These are phyloP conservation scores for Tenebrio molitor DNA, from an alignment of 1,140 invertebrate genomes.

Conservation along the genomic window DNA sequence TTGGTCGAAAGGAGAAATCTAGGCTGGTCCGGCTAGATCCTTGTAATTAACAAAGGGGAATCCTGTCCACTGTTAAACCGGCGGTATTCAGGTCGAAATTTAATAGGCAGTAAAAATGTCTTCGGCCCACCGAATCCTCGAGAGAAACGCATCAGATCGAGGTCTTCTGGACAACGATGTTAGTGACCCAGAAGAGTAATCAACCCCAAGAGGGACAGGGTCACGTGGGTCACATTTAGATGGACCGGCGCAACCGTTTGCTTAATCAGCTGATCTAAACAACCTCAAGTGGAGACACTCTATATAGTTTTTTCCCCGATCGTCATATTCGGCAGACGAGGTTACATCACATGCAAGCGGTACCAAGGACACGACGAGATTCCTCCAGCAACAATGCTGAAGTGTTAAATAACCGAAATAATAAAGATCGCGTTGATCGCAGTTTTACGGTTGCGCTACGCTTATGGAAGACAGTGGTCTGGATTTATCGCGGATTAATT, in stretches of 20 bases:
- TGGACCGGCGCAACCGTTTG: neutral
- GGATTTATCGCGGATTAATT: constrained; percentile 1
- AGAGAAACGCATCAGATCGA: too few relatives aligned
- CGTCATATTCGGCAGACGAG: constrained; percentile 25
- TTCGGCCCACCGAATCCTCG: too few relatives aligned
- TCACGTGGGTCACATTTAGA: constrained; percentile 8
- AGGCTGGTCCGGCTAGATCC: too few relatives aligned
- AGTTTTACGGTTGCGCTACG: too few relatives aligned
- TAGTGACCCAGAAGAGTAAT: constrained; percentile 17
- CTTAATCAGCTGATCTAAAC: constrained; percentile 27
- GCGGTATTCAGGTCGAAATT: too few relatives aligned
- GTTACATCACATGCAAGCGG: constrained; percentile 6
- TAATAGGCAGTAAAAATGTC: too few relatives aligned
- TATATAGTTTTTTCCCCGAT: constrained; percentile 14
- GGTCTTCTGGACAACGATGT: too few relatives aligned
- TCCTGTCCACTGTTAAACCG: too few relatives aligned
- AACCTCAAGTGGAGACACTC: neutral
- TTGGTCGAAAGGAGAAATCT: too few relatives aligned
- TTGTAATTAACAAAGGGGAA: too few relatives aligned
- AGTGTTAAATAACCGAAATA: constrained; percentile 6
- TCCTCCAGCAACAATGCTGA: constrained; percentile 8
- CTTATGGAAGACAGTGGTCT: neutral
- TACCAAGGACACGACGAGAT: too few relatives aligned
- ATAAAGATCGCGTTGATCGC: neutral
- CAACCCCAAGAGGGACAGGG: constrained; percentile 3